Conservation (phyloP, 2,113 vertebrate genomes). For the Callospermophilus lateralis region DNA sequence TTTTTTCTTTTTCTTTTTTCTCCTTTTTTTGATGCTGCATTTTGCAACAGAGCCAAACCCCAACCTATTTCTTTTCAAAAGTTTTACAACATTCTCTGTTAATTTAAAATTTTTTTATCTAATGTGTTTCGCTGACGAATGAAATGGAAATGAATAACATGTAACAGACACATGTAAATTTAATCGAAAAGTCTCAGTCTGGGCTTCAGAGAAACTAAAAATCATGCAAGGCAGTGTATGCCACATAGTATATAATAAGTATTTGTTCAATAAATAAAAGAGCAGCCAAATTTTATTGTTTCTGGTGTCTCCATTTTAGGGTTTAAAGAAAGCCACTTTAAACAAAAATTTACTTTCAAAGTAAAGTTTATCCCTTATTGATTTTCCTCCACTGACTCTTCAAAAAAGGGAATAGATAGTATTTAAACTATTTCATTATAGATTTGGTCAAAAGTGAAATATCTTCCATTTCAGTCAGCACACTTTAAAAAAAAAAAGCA, state of each 20-base stretch:
- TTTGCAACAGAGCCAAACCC: too few relatives aligned
- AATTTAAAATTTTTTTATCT: neutral
- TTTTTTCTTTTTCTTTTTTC: rapidly evolving
- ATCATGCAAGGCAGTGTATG: neutral
- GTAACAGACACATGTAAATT: neutral
- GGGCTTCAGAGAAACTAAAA: neutral
- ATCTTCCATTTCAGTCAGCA: neutral
- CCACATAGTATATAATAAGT: neutral
- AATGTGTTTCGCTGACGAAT: neutral
- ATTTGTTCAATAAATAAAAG: neutral
- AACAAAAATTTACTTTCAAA: slow-evolving; percentile 37
- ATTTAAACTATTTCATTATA: neutral
- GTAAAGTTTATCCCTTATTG: neutral
- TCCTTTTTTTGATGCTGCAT: neutral
- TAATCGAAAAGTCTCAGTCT: neutral
- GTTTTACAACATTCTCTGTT: neutral
- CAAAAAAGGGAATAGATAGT: neutral
- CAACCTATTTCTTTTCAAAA: neutral
- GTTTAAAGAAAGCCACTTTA: neutral
- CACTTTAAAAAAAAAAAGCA: neutral
- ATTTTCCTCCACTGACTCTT: neutral
- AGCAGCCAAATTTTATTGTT: neutral
- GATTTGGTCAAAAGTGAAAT: slow-evolving; percentile 35
- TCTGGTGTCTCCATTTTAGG: neutral
- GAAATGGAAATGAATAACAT: neutral